Evolutionary conservation across 1,140 invertebrate genomes (phyloP).

Genomic region (Chionoecetes opilio): DNA sequence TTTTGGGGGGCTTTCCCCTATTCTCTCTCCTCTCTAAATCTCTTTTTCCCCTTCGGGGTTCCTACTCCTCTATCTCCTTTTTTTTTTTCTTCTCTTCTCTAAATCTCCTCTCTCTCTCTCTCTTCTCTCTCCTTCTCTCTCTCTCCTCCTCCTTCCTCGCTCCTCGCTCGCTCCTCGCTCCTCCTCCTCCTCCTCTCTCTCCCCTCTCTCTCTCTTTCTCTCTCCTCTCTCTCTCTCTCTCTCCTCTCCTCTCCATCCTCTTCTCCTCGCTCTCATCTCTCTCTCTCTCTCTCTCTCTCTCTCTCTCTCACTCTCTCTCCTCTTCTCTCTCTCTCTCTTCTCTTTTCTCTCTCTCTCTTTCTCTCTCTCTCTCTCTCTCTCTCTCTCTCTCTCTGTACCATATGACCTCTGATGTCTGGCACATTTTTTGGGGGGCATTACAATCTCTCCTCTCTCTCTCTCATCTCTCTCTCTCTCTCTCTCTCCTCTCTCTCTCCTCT

Average conservation of each 20-base stretch:
- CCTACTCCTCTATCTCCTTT: too few species aligned
- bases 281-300: background rate
- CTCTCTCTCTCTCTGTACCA: background rate
- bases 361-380: background rate
- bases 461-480: background rate
- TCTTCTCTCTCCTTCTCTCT: background rate
- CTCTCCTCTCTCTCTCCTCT: conserved; percentile 7
- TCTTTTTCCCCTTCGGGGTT: background rate
- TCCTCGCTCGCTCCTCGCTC: background rate
- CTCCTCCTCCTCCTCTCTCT: background rate
- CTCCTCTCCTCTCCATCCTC: background rate
- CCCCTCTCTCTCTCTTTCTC: background rate
- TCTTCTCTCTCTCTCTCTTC: background rate
- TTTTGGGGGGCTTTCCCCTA: too few species aligned
- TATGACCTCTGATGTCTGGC: too few species aligned
- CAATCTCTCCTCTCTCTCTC: background rate
- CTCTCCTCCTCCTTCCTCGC: background rate
- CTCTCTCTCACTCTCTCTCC: background rate
- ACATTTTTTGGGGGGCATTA: too few species aligned
- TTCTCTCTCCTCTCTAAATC: too few species aligned
- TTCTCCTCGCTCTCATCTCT: background rate
- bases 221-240: background rate
- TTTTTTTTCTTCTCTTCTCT: background rate
- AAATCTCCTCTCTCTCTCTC: background rate
- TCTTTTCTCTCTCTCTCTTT: too few species aligned